Evolutionary conservation across 2,888 invertebrate species (phyloP).

Genomic region (Cephus spinipes): DNA sequence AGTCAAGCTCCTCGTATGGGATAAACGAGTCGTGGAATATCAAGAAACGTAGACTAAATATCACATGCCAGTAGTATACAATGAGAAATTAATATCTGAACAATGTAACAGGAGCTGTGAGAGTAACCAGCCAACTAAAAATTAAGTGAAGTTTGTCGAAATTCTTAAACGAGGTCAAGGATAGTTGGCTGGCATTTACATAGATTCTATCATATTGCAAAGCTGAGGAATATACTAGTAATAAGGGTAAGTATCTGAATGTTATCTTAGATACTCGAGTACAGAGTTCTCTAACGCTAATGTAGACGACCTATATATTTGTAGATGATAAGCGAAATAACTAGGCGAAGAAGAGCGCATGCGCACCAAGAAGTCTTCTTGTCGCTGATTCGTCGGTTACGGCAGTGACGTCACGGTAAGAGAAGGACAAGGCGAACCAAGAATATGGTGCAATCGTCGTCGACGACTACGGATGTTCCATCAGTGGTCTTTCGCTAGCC

Average conservation of each 20-base stretch:
- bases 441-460: constrained; percentile 1
- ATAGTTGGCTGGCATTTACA: background rate
- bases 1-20: background rate
- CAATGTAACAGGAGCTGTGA: background rate
- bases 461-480: background rate
- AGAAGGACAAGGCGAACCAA: background rate
- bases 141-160: background rate
- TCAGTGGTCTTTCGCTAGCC: background rate
- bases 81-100: background rate
- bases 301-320: constrained; percentile 22
- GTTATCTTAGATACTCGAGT: background rate
- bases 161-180: background rate
- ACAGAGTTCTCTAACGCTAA: background rate
- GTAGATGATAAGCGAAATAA: constrained; percentile 22
- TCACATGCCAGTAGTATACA: background rate
- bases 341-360: background rate
- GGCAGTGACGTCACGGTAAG: background rate
- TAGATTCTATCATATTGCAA: background rate
- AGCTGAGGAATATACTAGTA: background rate
- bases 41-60: background rate
- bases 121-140: background rate
- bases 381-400: background rate
- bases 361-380: background rate
- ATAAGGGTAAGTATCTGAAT: background rate
- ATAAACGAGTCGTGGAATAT: background rate